A percentile compares a stretch with the other conserved stretches of the same genome.
Conservation (phyloP, 2,888 invertebrate genomes). For the Cotesia congregata region DNA sequence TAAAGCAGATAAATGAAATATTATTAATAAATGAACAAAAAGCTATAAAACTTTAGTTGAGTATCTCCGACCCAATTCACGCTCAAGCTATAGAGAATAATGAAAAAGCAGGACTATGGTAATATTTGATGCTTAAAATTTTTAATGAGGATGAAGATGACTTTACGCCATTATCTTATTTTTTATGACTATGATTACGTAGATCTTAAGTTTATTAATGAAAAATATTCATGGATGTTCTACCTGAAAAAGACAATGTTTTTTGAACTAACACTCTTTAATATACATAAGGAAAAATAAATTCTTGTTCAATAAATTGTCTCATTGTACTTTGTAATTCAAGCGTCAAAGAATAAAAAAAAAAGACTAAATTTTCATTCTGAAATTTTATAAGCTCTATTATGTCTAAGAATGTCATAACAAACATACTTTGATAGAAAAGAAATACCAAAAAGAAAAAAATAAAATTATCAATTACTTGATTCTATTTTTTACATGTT, state of each 20-base stretch:
- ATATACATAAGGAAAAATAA: too few relatives aligned
- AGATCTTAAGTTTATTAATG: not conserved
- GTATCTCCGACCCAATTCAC: slow-evolving; percentile 63
- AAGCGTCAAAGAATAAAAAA: too few relatives aligned
- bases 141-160: not conserved
- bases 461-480: too few relatives aligned
- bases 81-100: slow-evolving; percentile 27
- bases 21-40: slow-evolving; percentile 28
- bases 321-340: too few relatives aligned
- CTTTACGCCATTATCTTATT: not conserved
- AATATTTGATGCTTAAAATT: not conserved
- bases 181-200: not conserved
- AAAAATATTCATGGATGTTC: not conserved
- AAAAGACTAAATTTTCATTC: too few relatives aligned
- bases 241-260: not conserved
- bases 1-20: slow-evolving; percentile 24
- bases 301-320: too few relatives aligned
- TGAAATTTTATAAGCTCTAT: too few relatives aligned
- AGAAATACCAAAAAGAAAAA: too few relatives aligned
- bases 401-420: too few relatives aligned
- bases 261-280: not conserved
- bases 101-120: not conserved
- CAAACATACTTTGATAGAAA: too few relatives aligned
- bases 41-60: slow-evolving; percentile 39
- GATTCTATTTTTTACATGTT: too few relatives aligned